Percentiles rank a stretch among this genome's conserved stretches.
Evolutionary conservation across 1,140 invertebrate genomes (phyloP).

Genomic region (Drosophila ficusphila): DNA sequence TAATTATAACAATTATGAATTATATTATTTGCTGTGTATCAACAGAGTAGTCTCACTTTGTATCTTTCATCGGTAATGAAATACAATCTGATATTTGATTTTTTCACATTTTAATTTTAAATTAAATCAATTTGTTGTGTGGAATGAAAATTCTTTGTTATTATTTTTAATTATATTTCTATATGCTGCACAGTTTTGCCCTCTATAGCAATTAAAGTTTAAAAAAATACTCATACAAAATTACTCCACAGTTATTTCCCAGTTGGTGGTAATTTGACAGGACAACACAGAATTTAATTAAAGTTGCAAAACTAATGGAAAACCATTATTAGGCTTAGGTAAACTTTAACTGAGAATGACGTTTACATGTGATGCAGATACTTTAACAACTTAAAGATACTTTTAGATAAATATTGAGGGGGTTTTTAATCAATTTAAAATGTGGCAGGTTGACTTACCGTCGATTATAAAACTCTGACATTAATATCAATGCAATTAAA

Average conservation of each 20-base stretch:
- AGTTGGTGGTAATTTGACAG: neutral
- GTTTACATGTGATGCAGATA: neutral
- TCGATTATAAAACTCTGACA: slow-evolving; percentile 7
- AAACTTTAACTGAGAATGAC: neutral
- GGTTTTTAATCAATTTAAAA: neutral
- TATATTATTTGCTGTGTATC: slow-evolving; percentile 37
- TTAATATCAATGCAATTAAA: slow-evolving; percentile 9
- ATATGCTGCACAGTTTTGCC: neutral
- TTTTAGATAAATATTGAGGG: neutral
- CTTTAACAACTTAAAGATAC: neutral
- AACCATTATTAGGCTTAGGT: neutral
- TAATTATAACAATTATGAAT: slow-evolving; percentile 36
- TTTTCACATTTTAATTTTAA: slow-evolving; percentile 25
- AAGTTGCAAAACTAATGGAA: neutral
- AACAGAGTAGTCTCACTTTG: slow-evolving; percentile 27
- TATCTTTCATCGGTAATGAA: neutral
- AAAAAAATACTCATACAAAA: slow-evolving; percentile 3
- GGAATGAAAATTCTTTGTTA: slow-evolving; percentile 4
- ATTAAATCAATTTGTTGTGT: slow-evolving; percentile 57
- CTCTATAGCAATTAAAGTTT: slow-evolving; percentile 39
- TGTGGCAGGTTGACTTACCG: neutral
- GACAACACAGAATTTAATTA: neutral
- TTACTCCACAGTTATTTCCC: neutral
- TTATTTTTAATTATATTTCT: slow-evolving; percentile 5
- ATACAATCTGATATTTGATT: neutral